Conservation (phyloP, 2,797 vertebrate species). For the Cyclopterus lumpus region DNA sequence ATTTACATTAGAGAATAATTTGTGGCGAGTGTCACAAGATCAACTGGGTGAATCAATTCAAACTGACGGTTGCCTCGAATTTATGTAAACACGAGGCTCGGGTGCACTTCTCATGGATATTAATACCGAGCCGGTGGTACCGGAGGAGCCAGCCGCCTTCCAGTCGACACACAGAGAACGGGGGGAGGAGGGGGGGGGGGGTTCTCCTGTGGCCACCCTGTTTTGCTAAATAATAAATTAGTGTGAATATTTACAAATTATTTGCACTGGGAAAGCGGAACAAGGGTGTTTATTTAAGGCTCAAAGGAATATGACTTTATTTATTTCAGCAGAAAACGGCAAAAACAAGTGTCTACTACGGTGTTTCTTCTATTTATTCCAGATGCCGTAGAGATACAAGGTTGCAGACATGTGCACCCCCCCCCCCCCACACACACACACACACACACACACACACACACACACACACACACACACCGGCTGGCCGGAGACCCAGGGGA, state of each 20-base stretch:
- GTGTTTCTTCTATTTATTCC: not conserved
- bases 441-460: too few species aligned
- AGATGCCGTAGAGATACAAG: slow-evolving; percentile 26
- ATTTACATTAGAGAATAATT: slow-evolving; percentile 39
- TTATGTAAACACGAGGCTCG: slow-evolving; percentile 56
- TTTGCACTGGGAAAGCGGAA: slow-evolving; percentile 26
- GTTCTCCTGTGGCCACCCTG: slow-evolving; percentile 44
- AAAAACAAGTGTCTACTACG: not conserved
- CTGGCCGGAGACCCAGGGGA: too few species aligned
- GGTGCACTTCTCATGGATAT: slow-evolving; percentile 47
- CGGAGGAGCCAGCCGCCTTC: slow-evolving; percentile 47
- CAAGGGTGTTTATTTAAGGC: slow-evolving; percentile 14
- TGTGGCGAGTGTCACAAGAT: slow-evolving; percentile 7
- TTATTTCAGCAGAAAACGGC: not conserved
- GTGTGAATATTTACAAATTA: slow-evolving; percentile 67
- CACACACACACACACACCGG: too few species aligned
- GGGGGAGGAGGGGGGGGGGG: too few species aligned
- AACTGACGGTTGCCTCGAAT: slow-evolving; percentile 38
- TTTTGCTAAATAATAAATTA: slow-evolving; percentile 67
- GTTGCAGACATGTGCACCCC: slow-evolving; percentile 29
- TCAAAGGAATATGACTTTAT: slow-evolving; percentile 1
- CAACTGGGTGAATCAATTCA: slow-evolving; percentile 40
- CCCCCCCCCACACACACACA: slow-evolving; percentile 37
- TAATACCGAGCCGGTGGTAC: slow-evolving; percentile 26
- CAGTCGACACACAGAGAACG: slow-evolving; percentile 38